Conservation (phyloP, 2,888 invertebrate genomes). For the Metopia argyrocephala region DNA sequence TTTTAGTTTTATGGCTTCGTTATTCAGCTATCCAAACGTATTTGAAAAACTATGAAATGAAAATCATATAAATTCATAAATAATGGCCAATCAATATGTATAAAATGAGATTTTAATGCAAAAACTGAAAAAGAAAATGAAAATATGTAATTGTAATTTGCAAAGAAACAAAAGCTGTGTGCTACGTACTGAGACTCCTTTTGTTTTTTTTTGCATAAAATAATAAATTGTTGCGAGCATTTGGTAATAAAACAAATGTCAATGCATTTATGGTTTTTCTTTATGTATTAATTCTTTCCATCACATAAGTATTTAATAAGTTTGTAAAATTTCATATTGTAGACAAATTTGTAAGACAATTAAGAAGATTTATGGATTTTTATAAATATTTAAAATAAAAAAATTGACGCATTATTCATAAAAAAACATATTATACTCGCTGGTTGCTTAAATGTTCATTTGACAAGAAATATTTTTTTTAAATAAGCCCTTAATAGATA, state of each 20-base stretch:
- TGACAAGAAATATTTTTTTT: too few species aligned
- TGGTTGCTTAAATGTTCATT: too few species aligned
- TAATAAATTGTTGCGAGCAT: conserved; percentile 8
- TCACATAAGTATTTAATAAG: too few species aligned
- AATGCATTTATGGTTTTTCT: conserved; percentile 53
- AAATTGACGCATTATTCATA: too few species aligned
- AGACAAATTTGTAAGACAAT: too few species aligned
- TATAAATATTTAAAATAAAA: too few species aligned
- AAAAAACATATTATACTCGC: too few species aligned
- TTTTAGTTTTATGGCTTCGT: too few species aligned
- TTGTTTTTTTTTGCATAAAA: neutral
- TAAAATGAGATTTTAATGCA: conserved; percentile 63
- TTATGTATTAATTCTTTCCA: neutral
- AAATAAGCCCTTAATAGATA: too few species aligned
- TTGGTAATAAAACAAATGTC: neutral
- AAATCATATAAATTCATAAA: conserved; percentile 57
- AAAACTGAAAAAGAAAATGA: conserved; percentile 32
- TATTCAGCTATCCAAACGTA: neutral
- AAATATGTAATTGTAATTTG: conserved; percentile 17
- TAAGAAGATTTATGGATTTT: too few species aligned
- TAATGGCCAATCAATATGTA: conserved; percentile 61
- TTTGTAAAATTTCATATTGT: too few species aligned
- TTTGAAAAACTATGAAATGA: neutral
- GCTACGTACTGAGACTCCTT: conserved; percentile 38
- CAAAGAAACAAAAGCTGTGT: conserved; percentile 27